A percentile compares a stretch with the other conserved stretches of the same genome.
Conservation (phyloP, 2,888 invertebrate genomes). For the Zaprionus obscuricornis region DNA sequence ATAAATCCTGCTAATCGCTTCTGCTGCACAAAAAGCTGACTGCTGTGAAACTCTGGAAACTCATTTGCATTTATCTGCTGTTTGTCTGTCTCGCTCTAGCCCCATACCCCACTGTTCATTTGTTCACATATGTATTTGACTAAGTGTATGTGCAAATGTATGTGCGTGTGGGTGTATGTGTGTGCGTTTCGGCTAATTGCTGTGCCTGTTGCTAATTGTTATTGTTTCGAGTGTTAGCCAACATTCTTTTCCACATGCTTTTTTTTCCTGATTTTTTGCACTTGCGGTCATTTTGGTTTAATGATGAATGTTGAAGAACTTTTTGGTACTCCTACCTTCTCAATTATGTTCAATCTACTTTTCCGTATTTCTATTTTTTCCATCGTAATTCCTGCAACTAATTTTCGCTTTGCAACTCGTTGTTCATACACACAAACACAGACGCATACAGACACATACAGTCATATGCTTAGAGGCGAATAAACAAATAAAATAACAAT, state of each 20-base stretch:
- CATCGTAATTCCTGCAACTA: constrained; percentile 71
- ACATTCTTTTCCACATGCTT: constrained; percentile 47
- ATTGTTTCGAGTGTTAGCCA: constrained; percentile 53
- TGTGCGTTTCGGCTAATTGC: constrained; percentile 58
- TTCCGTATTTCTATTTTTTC: constrained; percentile 17
- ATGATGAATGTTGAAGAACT: constrained; percentile 50
- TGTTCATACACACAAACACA: constrained; percentile 45
- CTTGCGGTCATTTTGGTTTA: constrained; percentile 40
- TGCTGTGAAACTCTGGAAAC: constrained; percentile 61
- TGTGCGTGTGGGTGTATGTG: constrained; percentile 15
- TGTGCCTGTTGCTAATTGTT: constrained; percentile 74
- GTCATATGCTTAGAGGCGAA: constrained; percentile 36
- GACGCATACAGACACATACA: constrained; percentile 18
- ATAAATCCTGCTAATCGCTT: constrained; percentile 76
- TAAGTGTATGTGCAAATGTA: too few relatives aligned
- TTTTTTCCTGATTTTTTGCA: constrained; percentile 26
- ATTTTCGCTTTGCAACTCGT: constrained; percentile 71
- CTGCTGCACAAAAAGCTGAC: constrained; percentile 57
- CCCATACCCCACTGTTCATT: neutral
- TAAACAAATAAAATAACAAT: constrained; percentile 64
- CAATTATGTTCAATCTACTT: neutral
- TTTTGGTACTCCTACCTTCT: neutral
- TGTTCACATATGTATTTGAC: too few relatives aligned
- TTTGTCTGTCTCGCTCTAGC: constrained; percentile 32
- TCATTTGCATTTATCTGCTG: constrained; percentile 75